A percentile compares a stretch with the other conserved stretches of the same genome.
Conservation (phyloP, 2,797 vertebrate genomes). For the Sarcoramphus papa region DNA sequence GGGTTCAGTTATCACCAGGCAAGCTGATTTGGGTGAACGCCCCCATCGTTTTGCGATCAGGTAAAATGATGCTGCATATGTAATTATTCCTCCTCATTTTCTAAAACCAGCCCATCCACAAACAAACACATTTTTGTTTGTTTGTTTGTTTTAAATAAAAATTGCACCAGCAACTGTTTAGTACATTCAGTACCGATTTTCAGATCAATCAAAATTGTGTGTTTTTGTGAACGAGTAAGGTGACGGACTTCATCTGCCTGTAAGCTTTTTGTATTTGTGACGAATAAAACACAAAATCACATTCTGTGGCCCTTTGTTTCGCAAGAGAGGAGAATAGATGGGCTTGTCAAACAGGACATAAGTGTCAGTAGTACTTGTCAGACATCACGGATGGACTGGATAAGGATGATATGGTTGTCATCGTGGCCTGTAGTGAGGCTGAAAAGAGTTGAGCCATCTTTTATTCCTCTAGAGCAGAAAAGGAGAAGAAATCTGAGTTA, state of each 20-base stretch:
- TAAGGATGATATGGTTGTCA: not conserved
- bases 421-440: not conserved
- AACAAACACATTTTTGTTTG: not conserved
- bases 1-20: not conserved
- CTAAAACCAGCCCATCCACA: not conserved
- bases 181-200: not conserved
- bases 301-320: not conserved
- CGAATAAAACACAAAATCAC: not conserved
- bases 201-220: not conserved
- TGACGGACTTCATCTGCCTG: not conserved
- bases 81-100: not conserved
- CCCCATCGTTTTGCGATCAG: not conserved
- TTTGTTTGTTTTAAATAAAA: not conserved
- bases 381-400: no score
- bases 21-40: not conserved
- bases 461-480: not conserved
- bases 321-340: not conserved
- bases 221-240: not conserved
- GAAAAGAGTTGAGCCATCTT: not conserved
- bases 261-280: not conserved
- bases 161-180: not conserved
- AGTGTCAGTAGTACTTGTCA: not conserved
- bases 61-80: not conserved
- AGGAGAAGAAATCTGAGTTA: not conserved
- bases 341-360: not conserved